Conservation (phyloP, 2,797 vertebrate genomes). For the Botia almorhae region DNA sequence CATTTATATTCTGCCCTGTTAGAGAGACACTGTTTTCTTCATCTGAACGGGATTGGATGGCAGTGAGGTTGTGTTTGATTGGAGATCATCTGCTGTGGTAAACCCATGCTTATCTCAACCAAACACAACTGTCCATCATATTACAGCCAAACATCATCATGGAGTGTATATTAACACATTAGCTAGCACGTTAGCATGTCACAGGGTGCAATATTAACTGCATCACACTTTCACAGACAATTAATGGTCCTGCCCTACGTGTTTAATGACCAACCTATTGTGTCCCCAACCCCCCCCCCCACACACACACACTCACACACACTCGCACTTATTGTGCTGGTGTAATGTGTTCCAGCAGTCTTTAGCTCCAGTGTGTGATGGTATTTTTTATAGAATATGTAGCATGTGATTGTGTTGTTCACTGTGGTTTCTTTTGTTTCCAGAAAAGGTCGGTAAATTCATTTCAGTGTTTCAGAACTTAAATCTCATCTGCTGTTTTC, state of each 20-base stretch:
- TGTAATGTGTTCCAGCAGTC: background rate
- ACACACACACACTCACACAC: background rate
- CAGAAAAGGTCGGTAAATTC: too few relatives aligned
- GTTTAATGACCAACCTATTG: background rate
- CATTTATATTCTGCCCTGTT: slow-evolving; percentile 35
- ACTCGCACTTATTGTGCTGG: background rate
- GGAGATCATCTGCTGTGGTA: background rate
- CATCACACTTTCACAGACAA: slow-evolving; percentile 27
- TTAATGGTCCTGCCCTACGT: slow-evolving; percentile 10
- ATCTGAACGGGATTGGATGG: background rate
- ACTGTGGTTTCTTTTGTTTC: too few relatives aligned
- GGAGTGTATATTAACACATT: slow-evolving; percentile 1
- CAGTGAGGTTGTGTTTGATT: slow-evolving; percentile 25
- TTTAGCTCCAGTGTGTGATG: too few relatives aligned
- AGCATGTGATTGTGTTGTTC: too few relatives aligned
- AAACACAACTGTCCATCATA: slow-evolving; percentile 50
- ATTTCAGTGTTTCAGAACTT: too few relatives aligned
- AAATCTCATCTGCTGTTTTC: too few relatives aligned
- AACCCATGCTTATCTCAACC: slow-evolving; percentile 41
- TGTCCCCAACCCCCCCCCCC: too few relatives aligned
- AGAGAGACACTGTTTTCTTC: background rate
- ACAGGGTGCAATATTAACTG: slow-evolving; percentile 41
- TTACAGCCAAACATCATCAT: slow-evolving; percentile 43
- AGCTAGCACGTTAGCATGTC: background rate
- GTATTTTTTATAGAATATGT: too few relatives aligned